These are phyloP conservation scores for Triplophysa siluroides DNA, from an alignment of 2,113 vertebrate genomes.

Conservation along the genomic window DNA sequence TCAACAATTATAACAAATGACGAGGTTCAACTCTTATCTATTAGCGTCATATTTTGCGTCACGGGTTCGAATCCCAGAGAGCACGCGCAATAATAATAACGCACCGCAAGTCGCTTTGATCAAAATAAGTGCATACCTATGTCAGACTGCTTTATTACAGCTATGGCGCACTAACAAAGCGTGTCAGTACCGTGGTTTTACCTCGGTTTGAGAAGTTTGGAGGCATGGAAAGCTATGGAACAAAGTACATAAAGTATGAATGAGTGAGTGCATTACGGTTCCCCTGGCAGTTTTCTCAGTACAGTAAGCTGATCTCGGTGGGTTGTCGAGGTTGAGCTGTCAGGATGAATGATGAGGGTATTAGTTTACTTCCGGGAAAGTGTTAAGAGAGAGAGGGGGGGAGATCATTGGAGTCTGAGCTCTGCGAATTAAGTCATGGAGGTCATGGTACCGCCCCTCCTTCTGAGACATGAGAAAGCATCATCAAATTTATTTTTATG, in stretches of 20 bases:
- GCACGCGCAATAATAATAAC: too few species aligned
- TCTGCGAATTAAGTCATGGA: conserved; percentile 71
- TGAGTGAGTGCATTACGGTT: not conserved
- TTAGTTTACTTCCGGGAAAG: conserved; percentile 62
- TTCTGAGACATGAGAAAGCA: not conserved
- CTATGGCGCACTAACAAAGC: too few species aligned
- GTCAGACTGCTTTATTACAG: too few species aligned
- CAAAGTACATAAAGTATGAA: not conserved
- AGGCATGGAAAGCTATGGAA: too few species aligned
- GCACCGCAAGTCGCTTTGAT: too few species aligned
- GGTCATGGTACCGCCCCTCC: conserved; percentile 51
- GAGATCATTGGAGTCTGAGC: conserved; percentile 61
- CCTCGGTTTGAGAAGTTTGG: not conserved
- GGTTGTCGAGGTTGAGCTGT: conserved; percentile 5
- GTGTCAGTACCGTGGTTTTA: not conserved
- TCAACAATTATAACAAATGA: too few species aligned
- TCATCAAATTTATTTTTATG: not conserved
- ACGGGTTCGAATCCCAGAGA: too few species aligned
- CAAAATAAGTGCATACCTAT: too few species aligned
- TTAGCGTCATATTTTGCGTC: too few species aligned
- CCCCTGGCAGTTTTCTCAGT: conserved; percentile 2
- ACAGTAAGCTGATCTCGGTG: conserved; percentile 32
- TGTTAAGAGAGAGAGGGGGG: conserved; percentile 58
- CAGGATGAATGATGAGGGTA: conserved; percentile 49
- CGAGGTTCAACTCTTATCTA: too few species aligned